phyloP scores from a whole-genome alignment of 2,797 vertebrate genomes.

The Menidia menidia region DNA sequence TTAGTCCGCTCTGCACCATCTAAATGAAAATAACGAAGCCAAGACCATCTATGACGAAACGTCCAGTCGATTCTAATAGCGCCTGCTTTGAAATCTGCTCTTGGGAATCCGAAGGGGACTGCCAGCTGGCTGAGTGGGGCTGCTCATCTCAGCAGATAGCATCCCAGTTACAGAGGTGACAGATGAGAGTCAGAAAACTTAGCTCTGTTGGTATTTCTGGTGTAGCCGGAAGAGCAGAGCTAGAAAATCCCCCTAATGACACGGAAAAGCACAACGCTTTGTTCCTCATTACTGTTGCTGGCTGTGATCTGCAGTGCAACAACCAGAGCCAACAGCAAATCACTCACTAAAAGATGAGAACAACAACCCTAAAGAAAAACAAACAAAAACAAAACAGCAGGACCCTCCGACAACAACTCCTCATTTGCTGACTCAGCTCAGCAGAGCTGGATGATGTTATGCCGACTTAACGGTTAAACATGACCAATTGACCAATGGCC shows the following conservation, averaged over 20 bases:
- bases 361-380: too few species aligned
- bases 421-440: constrained; percentile 37
- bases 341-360: neutral
- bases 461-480: constrained; percentile 16
- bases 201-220: constrained; percentile 9
- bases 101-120: neutral
- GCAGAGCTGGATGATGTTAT: constrained; percentile 24
- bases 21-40: neutral
- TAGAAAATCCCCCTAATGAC: constrained; percentile 13
- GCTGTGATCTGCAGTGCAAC: constrained; percentile 11
- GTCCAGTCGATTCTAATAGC: neutral
- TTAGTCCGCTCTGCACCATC: neutral
- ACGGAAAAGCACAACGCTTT: constrained; percentile 12
- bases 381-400: neutral
- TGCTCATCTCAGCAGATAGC: neutral
- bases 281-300: constrained; percentile 15
- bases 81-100: neutral
- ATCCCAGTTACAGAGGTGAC: neutral
- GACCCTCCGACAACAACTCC: constrained; percentile 2
- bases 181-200: neutral
- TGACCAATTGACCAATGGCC: neutral
- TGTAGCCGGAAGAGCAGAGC: neutral
- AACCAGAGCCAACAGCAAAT: constrained; percentile 19
- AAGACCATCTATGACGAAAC: neutral
- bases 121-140: neutral